Conservation (phyloP, 1,140 invertebrate species). For the Mactra quadrangularis region DNA sequence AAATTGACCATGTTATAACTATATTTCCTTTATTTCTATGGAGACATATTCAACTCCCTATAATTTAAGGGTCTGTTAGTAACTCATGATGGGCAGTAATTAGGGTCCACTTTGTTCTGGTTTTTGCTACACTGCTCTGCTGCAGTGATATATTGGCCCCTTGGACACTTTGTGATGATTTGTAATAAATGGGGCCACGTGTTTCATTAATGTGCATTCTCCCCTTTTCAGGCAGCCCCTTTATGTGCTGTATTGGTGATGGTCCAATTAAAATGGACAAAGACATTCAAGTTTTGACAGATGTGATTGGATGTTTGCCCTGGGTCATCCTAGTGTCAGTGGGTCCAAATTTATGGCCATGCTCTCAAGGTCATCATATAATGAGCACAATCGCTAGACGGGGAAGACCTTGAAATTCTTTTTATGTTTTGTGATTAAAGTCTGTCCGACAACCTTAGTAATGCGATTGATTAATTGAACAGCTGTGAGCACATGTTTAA, state of each 20-base stretch:
- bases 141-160: background rate
- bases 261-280: constrained; percentile 28
- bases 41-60: background rate
- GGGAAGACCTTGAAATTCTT: too few relatives aligned
- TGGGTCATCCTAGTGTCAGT: constrained; percentile 1
- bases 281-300: constrained; percentile 17
- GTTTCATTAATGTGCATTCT: too few relatives aligned
- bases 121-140: background rate
- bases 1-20: too few relatives aligned
- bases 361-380: constrained; percentile 1
- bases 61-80: background rate
- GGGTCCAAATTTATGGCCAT: background rate
- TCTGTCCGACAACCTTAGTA: too few relatives aligned
- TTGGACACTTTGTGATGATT: too few relatives aligned
- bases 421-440: too few relatives aligned
- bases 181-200: too few relatives aligned
- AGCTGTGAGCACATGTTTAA: too few relatives aligned
- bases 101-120: constrained; percentile 8
- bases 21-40: too few relatives aligned
- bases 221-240: too few relatives aligned
- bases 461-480: too few relatives aligned
- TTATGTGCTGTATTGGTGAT: background rate
- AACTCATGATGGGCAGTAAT: constrained; percentile 2
- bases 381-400: too few relatives aligned
- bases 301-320: constrained; percentile 21